Percentiles rank a stretch among this genome's conserved stretches.
phyloP scores from a whole-genome alignment of 2,797 vertebrate species.

The Rhynchonycteris naso region DNA sequence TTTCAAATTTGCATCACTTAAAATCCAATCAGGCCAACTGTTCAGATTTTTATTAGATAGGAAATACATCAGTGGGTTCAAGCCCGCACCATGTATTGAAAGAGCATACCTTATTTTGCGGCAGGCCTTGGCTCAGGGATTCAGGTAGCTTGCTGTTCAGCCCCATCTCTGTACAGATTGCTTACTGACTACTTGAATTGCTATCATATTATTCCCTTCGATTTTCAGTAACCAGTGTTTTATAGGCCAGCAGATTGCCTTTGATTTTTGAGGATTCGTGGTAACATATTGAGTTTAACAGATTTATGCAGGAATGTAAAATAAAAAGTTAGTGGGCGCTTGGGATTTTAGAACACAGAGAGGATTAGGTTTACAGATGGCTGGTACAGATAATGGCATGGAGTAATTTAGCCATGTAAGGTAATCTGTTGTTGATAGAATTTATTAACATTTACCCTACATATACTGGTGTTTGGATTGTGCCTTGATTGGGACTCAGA shows the following conservation, averaged over 20 bases:
- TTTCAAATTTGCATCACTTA: constrained; percentile 89
- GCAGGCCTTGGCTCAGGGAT: constrained; percentile 52
- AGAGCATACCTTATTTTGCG: constrained; percentile 74
- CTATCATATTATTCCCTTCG: constrained; percentile 86
- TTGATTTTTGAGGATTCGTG: constrained; percentile 86
- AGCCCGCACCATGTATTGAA: constrained; percentile 66
- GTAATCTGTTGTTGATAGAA: constrained; percentile 87
- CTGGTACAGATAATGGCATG: constrained; percentile 79
- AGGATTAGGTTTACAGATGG: constrained; percentile 87
- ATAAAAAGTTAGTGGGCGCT: constrained; percentile 85
- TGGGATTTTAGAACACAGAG: constrained; percentile 78
- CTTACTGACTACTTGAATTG: constrained; percentile 81
- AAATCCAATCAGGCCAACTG: constrained; percentile 89
- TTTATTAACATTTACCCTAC: constrained; percentile 84
- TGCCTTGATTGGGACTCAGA: not conserved
- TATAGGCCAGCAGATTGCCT: constrained; percentile 88
- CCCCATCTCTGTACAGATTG: constrained; percentile 77
- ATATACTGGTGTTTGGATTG: constrained; percentile 81
- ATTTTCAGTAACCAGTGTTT: constrained; percentile 87
- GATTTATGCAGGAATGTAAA: constrained; percentile 88
- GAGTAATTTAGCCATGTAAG: constrained; percentile 86
- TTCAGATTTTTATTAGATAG: constrained; percentile 86
- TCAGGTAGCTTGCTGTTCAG: constrained; percentile 70
- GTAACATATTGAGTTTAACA: constrained; percentile 86
- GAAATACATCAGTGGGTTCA: constrained; percentile 81